Evolutionary conservation across 2,797 vertebrate species (phyloP).

Genomic region (Leptoclinus maculatus): DNA sequence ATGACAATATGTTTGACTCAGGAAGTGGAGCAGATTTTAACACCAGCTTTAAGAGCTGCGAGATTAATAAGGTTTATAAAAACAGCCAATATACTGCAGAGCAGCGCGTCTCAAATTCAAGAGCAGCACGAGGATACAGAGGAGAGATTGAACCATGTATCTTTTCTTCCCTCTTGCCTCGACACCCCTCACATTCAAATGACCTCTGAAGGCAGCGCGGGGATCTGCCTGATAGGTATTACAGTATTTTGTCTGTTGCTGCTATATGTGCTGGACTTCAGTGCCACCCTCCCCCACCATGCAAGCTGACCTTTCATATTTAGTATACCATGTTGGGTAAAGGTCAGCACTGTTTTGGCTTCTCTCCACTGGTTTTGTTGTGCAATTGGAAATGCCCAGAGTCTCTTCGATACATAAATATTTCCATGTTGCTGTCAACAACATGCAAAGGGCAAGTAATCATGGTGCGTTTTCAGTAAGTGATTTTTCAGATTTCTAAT

Average conservation of each 20-base stretch:
- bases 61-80: conserved; percentile 43
- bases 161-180: conserved; percentile 41
- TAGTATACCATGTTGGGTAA: conserved; percentile 85
- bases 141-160: conserved; percentile 49
- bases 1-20: conserved; percentile 31
- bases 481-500: conserved; percentile 50
- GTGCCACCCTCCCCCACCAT: conserved; percentile 58
- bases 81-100: conserved; percentile 41
- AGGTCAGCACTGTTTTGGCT: conserved; percentile 87
- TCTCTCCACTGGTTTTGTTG: conserved; percentile 82
- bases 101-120: conserved; percentile 37
- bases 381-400: conserved; percentile 77
- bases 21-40: conserved; percentile 47
- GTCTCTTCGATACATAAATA: conserved; percentile 76
- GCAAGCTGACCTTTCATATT: conserved; percentile 85
- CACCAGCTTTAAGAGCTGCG: conserved; percentile 25
- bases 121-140: conserved; percentile 39
- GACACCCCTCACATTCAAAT: conserved; percentile 73
- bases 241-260: conserved; percentile 72
- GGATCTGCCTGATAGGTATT: conserved; percentile 71
- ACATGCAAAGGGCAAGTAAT: conserved; percentile 78
- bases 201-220: conserved; percentile 66
- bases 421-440: conserved; percentile 77
- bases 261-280: conserved; percentile 56
- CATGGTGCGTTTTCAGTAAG: conserved; percentile 59